Base-by-base conservation (phyloP, 2,888 invertebrate species). In the Drosophila neotestacea region DNA sequence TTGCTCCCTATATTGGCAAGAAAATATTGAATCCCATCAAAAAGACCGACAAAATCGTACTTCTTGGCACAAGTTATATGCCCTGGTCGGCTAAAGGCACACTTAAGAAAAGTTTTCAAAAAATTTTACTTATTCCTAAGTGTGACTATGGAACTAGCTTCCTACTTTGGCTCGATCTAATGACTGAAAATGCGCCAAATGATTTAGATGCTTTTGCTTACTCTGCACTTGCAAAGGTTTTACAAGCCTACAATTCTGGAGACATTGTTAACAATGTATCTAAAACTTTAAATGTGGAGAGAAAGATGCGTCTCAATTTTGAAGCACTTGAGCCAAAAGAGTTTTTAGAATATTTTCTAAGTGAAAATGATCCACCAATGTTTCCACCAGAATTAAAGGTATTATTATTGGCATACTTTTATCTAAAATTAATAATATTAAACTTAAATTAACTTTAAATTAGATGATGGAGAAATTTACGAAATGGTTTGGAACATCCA, bases 1-100 rank as follows among this genome's bases (percentile, higher is more conserved):
- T 95, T 34, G 93, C 93, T 70, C 93, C 93, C 65, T 92, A 93
- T 30, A 82, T 95, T 39, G 92, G 93, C 1, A 94, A 94, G 74
- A 79, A 79, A 55, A 92, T 94, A 16, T 75, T 95, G 46, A 94
- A 94, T 76, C 91, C 90, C 3, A 93, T 95, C 4, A 93, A 93
- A 60, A 90, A 92, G 2, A 93, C 93, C 1, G 95, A 95, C 77
- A 93, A 94, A 63, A 90, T 95, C 16, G 79, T 93, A 44, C 67
- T 95, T 5, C 87, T 95, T 36, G 94, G 94, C 1, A 93, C 94
- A 0, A 93, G 94, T 13, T 90, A 92, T 34, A 90, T 92, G 69
- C 95, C 95, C 0, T 94, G 94, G 94, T 92, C 93, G 42, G 94
- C 93, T 5, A 85, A 79, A 22, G 73, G 70, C 0, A 80, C 79